Base-by-base conservation (phyloP, 2,888 invertebrate genomes). In the Synanthedon vespiformis region DNA sequence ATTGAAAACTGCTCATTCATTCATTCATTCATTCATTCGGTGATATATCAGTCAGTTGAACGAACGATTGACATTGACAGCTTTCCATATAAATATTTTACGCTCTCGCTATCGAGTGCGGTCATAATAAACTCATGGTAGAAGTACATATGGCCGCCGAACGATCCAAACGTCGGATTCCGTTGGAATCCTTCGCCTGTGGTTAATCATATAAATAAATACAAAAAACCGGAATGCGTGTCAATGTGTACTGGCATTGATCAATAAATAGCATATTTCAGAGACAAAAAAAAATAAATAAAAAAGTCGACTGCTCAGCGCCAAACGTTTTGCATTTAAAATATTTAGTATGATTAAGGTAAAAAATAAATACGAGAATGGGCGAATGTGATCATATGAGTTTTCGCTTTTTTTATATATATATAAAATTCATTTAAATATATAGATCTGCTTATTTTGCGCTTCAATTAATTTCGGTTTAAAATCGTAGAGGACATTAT, bases 91-190 rank as follows among this genome's bases (percentile, higher is more conserved):
- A 16, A 16, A 3, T 0, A 22, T 22, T 22, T 22, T 4, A 22
- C 22, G 22, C 22, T 4, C 4, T 22, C 22, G 5, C 22, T 22
- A 22, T 4, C 22, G 22, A 22, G 22, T 22, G 22, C 22, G 22
- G 4, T 22, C 4, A 22, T 22, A 1, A 4, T 22, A n/a, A 22
- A 22, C 22, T 22, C 22, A 22, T 3, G 22, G 4, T 22, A 22
- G 4, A 22, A 5, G 4, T 5, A 5, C 22, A 4, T 56, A 70
- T 75, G 81, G 80, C 77, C 74, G 74, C 70, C 80, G 80, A 81
- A 80, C 81, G 79, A 77, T 62, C 81, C 84, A 76, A 77, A 70
- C 82, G 66, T 77, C 77, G 60, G 74, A 72, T 82, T 84, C 79
- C 64, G 62, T 58, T 52, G 56, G 80, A 81, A 83, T 74, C 77